Evolutionary conservation across 2,113 vertebrate genomes (phyloP).

Genomic region (Zosterops pallidus): DNA sequence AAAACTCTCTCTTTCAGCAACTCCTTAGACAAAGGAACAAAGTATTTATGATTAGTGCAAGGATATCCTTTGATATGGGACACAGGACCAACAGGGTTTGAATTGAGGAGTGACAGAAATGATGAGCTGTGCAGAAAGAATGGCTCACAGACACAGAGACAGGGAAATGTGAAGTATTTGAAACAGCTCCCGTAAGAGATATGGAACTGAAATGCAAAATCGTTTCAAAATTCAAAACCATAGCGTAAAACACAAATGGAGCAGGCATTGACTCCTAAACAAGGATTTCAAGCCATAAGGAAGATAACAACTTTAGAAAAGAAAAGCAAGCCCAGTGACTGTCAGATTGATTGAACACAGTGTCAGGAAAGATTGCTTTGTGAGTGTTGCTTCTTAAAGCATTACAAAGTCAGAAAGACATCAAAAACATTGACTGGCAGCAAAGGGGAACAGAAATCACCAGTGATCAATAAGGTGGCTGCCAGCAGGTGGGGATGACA

Average conservation of each 20-base stretch:
- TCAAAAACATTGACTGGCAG: constrained; percentile 53
- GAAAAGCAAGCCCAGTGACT: constrained; percentile 46
- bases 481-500: not conserved
- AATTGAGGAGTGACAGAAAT: not conserved
- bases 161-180: not conserved
- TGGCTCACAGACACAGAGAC: not conserved
- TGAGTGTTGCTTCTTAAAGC: constrained; percentile 42
- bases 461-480: constrained; percentile 34
- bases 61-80: not conserved
- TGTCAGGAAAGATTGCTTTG: constrained; percentile 35
- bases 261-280: not conserved
- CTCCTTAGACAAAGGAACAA: not conserved
- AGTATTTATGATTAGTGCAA: not conserved
- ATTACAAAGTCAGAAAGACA: constrained; percentile 39
- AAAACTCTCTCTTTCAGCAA: constrained; percentile 3
- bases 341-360: constrained; percentile 63
- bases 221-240: constrained; percentile 12
- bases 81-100: not conserved
- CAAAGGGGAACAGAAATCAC: constrained; percentile 19
- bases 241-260: constrained; percentile 9
- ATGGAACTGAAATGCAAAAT: constrained; percentile 3
- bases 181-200: not conserved
- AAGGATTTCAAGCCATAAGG: constrained; percentile 35
- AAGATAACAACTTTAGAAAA: constrained; percentile 46
- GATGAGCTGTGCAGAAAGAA: not conserved